Evolutionary conservation across 1,140 invertebrate species (phyloP), one percentile per base, ranked within the genome.

Genomic region (Drosophila subobscura): DNA sequence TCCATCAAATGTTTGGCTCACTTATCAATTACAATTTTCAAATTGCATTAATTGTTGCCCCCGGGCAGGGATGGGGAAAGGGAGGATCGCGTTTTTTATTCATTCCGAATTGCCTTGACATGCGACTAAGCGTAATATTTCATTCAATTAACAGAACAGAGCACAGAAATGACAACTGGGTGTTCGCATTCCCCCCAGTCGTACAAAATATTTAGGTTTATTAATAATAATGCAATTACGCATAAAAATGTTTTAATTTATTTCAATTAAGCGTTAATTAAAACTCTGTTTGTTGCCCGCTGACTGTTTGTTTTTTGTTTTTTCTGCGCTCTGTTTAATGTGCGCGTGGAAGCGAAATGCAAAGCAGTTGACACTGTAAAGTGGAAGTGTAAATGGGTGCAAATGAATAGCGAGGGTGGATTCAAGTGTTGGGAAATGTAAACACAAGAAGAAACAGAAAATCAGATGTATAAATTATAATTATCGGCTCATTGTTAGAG

Each of bases 181-280:
- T 74, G 71, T 72, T 44, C 49, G 59, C 45, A 59, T 23, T 60
- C 47, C 59, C 49, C 29, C n/a, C 29, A 0, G 44, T 22, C 33
- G 3, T 63, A 72, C 78, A 89, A 63, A 86, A 89, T 89, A 89
- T 89, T 89, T 89, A 89, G 85, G 79, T 90, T 89, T 89, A 89
- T 89, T 84, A 89, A 89, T 89, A 89, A 89, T 89, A 89, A 89
- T 89, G 85, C 85, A 89, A 89, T 89, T 89, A 89, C 86, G 85
- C 85, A 89, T 89, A 89, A 89, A 89, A 89, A 89, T 89, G 85
- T 89, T 89, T 90, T 89, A 89, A 89, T 89, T 89, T 89, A 89
- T 89, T 89, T 89, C 85, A 89, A 89, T 89, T 90, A 89, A 90
- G 79, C 80, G 64, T 89, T 90, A 89, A 90, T 89, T 89, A 89